These are phyloP conservation scores for Phalloptychus januarius DNA, from an alignment of 2,797 vertebrate species.

Conservation along the genomic window DNA sequence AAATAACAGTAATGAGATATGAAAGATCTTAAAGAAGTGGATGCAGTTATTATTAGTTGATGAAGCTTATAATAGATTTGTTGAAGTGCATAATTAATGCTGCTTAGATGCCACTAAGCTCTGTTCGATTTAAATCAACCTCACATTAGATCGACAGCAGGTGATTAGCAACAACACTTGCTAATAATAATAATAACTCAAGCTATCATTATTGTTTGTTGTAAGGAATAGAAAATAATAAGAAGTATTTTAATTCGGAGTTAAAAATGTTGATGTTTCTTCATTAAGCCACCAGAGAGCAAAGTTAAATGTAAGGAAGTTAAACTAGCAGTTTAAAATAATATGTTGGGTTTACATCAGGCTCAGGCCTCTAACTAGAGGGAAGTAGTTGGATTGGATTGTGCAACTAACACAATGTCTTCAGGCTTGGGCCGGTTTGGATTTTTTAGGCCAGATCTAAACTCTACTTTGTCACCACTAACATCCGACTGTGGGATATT, in stretches of 20 bases:
- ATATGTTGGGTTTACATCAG: too few relatives aligned
- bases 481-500: not conserved
- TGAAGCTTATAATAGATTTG: slow-evolving; percentile 3
- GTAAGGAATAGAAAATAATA: not conserved
- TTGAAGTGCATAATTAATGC: slow-evolving; percentile 5
- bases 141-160: not conserved
- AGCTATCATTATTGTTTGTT: not conserved
- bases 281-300: not conserved
- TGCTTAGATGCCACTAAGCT: slow-evolving; percentile 9
- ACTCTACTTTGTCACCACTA: not conserved
- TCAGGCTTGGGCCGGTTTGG: too few relatives aligned
- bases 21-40: slow-evolving; percentile 16
- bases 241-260: not conserved
- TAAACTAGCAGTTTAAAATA: too few relatives aligned
- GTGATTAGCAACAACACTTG: not conserved
- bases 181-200: not conserved
- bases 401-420: too few relatives aligned
- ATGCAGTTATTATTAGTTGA: slow-evolving; percentile 21
- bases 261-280: too few relatives aligned
- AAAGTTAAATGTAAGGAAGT: too few relatives aligned
- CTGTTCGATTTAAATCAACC: not conserved
- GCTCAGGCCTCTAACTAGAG: too few relatives aligned
- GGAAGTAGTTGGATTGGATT: too few relatives aligned
- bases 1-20: slow-evolving; percentile 33
- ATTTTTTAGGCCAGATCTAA: too few relatives aligned